Conservation (phyloP, 2,113 vertebrate genomes). For the Brachypteracias leptosomus region DNA sequence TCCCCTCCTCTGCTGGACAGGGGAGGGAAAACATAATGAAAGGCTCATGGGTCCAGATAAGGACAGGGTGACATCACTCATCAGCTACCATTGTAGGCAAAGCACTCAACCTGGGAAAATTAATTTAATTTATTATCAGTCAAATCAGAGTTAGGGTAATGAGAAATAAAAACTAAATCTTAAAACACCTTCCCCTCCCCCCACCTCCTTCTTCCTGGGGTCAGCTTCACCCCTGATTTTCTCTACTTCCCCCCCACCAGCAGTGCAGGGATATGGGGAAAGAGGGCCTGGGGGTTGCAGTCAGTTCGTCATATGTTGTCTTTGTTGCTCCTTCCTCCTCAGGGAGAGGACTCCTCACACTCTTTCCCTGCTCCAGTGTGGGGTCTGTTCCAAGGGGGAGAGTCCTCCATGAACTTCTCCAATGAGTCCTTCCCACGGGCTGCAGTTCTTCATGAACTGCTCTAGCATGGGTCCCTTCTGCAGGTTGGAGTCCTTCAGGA, state of each 20-base stretch:
- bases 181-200: neutral
- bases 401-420: neutral
- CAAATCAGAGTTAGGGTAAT: neutral
- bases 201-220: neutral
- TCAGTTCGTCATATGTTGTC: neutral
- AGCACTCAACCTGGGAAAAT: too few relatives aligned
- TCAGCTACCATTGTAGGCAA: neutral
- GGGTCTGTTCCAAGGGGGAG: neutral
- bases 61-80: neutral
- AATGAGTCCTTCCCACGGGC: neutral
- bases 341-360: too few relatives aligned
- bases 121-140: neutral
- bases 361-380: neutral
- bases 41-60: neutral
- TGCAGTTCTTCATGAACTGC: neutral
- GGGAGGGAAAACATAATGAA: neutral
- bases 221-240: neutral
- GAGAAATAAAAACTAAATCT: neutral
- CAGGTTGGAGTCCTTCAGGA: neutral
- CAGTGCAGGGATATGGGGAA: accelerated
- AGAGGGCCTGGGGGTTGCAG: too few relatives aligned
- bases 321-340: neutral
- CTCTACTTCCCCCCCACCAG: neutral
- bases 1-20: neutral
- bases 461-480: neutral